A percentile compares a stretch with the other conserved stretches of the same genome.
Evolutionary conservation across 1,140 invertebrate species (phyloP).

Genomic region (Cepaea nemoralis): DNA sequence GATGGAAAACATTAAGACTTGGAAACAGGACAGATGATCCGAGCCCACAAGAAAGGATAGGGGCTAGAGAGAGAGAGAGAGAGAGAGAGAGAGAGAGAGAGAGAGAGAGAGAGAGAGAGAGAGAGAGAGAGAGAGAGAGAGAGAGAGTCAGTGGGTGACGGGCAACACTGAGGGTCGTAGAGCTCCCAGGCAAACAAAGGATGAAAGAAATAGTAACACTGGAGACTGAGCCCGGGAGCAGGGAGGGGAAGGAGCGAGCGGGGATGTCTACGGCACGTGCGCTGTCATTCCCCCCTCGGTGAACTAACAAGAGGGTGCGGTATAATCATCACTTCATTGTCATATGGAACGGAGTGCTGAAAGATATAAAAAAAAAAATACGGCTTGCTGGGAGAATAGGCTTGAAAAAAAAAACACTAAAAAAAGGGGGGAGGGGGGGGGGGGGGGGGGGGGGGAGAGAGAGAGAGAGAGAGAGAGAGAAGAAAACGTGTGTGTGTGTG

Average conservation of each 20-base stretch:
- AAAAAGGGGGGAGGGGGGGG: not conserved
- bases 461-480: not conserved
- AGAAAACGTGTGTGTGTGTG: not conserved
- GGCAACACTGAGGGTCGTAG: not conserved
- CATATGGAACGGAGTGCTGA: not conserved
- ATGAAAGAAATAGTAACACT: constrained; percentile 1
- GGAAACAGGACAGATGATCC: too few species aligned
- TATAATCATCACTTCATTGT: constrained; percentile 31
- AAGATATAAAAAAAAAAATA: constrained; percentile 11
- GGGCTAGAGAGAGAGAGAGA: too few species aligned
- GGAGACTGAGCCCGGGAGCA: too few species aligned
- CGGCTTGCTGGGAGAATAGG: too few species aligned
- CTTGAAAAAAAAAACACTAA: not conserved
- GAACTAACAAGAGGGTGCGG: constrained; percentile 31
- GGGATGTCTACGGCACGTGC: not conserved
- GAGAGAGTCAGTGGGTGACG: not conserved
- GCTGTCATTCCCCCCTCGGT: constrained; percentile 14
- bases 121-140: too few species aligned
- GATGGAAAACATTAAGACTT: too few species aligned
- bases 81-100: too few species aligned
- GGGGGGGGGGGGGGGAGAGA: too few species aligned
- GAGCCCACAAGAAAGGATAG: too few species aligned
- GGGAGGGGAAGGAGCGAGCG: not conserved
- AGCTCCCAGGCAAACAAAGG: not conserved
- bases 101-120: too few species aligned